phyloP scores from a whole-genome alignment of 2,113 vertebrate genomes.

The Phylloscopus whistleri region DNA sequence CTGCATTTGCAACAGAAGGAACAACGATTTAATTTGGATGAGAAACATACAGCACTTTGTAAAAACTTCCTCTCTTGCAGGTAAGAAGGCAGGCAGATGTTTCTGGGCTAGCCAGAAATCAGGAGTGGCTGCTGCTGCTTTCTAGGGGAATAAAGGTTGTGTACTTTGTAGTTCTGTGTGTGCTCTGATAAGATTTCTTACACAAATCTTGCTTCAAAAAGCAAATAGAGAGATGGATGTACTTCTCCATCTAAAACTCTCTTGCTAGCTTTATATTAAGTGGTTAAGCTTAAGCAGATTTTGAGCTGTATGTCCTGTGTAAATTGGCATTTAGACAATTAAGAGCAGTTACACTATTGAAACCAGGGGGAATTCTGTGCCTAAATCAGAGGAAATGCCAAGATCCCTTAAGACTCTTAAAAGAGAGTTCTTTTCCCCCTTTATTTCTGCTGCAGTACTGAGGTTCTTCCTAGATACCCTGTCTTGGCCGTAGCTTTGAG shows the following conservation, averaged over 20 bases:
- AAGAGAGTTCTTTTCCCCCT: background rate
- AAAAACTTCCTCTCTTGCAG: background rate
- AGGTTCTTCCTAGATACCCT: background rate
- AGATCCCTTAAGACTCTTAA: background rate
- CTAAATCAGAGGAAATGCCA: background rate
- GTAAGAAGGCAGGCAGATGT: background rate
- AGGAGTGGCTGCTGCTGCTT: background rate
- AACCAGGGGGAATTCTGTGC: rapidly evolving
- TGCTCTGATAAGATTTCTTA: background rate
- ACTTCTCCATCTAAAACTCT: background rate
- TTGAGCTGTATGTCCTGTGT: background rate
- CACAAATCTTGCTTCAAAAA: background rate
- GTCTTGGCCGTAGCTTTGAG: background rate
- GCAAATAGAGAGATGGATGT: background rate
- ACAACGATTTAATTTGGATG: background rate
- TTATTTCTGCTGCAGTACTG: background rate
- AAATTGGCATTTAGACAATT: background rate
- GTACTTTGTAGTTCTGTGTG: background rate
- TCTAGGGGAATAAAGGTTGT: background rate
- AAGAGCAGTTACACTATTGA: background rate
- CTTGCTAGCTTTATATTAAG: background rate
- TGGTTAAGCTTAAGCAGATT: background rate
- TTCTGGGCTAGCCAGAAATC: background rate
- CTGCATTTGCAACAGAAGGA: background rate
- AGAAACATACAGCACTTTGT: rapidly evolving